These are phyloP conservation scores for Meandrusa payeni DNA, from an alignment of 2,888 invertebrate genomes.

Conservation along the genomic window DNA sequence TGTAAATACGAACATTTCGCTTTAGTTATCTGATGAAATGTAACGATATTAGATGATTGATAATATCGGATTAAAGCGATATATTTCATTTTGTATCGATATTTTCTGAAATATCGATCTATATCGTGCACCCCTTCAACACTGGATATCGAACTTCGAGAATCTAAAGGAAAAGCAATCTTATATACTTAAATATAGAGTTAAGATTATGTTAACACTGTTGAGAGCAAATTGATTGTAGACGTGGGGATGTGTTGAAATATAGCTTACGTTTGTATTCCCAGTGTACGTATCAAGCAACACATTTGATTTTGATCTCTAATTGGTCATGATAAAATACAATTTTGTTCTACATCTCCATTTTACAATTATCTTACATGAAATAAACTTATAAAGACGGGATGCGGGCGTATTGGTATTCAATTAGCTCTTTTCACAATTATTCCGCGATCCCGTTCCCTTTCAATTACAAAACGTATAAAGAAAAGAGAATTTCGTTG, in stretches of 20 bases:
- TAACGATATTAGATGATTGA: no score
- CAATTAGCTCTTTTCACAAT: constrained; percentile 4
- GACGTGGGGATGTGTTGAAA: background rate
- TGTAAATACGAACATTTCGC: no score
- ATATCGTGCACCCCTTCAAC: no score
- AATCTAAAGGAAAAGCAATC: background rate
- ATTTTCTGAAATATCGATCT: no score
- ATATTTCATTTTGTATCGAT: no score
- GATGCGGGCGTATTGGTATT: constrained; percentile 18
- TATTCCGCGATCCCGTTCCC: background rate
- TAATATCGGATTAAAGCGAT: no score
- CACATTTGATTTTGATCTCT: constrained; percentile 8
- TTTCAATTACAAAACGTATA: background rate
- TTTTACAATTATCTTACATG: constrained; percentile 10
- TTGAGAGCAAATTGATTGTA: background rate
- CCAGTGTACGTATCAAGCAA: background rate
- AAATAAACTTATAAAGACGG: background rate
- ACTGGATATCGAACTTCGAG: background rate
- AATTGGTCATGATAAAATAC: constrained; percentile 1
- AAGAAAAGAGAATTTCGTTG: background rate
- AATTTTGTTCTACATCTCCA: background rate
- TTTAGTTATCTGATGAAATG: no score
- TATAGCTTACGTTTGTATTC: background rate
- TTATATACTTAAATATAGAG: background rate
- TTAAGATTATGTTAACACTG: background rate